Base-by-base conservation (phyloP, 2,113 vertebrate species). In the Oophaga pumilio region DNA sequence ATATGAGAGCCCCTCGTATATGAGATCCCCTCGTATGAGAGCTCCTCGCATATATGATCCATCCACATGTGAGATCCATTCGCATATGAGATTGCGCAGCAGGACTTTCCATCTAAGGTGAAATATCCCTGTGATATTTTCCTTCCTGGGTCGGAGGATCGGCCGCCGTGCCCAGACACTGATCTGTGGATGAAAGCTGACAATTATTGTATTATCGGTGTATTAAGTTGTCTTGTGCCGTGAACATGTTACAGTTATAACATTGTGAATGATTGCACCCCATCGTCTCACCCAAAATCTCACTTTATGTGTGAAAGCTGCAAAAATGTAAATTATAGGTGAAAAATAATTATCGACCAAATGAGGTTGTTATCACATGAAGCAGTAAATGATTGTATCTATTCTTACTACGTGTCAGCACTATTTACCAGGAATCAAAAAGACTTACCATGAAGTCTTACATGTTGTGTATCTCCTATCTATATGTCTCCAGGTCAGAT, bases 351-450 rank as follows among this genome's bases (percentile, higher is more conserved):
- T 76, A 9, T 52, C 22, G 8, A 62, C 2, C 50, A 76, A 84
- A 68, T 18, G 28, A 43, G 26, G 13, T 8, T 53, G 28, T 77
- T 52, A 85, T n/a, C 71, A 76, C 57, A 18, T 62, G 82, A 87
- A 88, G 80, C 43, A 81, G 66, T 57, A 89, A 90, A 90, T 89
- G 88, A 85, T 90, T 89, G 49, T 76, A n/a, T 76, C 24, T 13
- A 50, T 71, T 71, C 17, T 12, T 71, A 71, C 33, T 74, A 69
- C 26, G 17, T 74, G 17, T 74, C 33, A 74, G 15, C 28, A 6
- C 66, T 18, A 20, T 20, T 43, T 6, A 22, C 5, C 7, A 50
- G 20, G 43, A 20, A 50, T 76, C 4, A 18, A 22, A 74, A 28
- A 53, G 10, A 1, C 18, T 1, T 20, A 14, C 20, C 22, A 6